These are phyloP conservation scores for Peromyscus polionotus DNA, from an alignment of 2,113 vertebrate genomes.

Conservation along the genomic window DNA sequence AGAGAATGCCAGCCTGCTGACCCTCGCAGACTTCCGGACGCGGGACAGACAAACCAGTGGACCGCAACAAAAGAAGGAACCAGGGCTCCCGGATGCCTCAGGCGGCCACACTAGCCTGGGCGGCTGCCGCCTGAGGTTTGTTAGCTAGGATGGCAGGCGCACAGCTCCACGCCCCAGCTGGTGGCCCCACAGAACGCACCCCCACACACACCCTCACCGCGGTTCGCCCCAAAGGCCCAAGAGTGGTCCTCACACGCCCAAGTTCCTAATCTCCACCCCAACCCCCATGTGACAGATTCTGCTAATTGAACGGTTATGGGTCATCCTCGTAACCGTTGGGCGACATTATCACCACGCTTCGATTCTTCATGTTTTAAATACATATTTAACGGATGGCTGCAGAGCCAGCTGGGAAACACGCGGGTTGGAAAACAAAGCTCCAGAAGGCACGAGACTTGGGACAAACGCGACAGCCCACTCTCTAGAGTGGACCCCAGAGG, in stretches of 20 bases:
- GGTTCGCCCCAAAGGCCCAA: not conserved
- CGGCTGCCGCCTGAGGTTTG: not conserved
- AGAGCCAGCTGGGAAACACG: constrained; percentile 91
- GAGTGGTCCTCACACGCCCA: not conserved
- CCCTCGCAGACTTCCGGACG: accelerated
- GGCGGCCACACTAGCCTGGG: not conserved
- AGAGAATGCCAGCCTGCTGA: not conserved
- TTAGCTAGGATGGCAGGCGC: not conserved
- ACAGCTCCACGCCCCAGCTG: not conserved
- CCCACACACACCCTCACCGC: not conserved
- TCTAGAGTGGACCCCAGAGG: not conserved
- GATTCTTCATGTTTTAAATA: constrained; percentile 92
- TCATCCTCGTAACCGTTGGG: constrained; percentile 92
- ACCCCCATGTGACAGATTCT: constrained; percentile 74
- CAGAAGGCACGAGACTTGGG: constrained; percentile 69
- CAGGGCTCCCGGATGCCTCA: not conserved
- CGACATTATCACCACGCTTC: constrained; percentile 92
- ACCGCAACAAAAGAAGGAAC: not conserved
- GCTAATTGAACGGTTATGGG: constrained; percentile 91
- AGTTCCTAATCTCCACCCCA: not conserved
- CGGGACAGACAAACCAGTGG: not conserved
- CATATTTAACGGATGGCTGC: constrained; percentile 90
- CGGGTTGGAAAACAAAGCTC: constrained; percentile 87
- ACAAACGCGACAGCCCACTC: not conserved
- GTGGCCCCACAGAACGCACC: not conserved